Evolutionary conservation across 1,140 invertebrate genomes (phyloP).

Genomic region (Drosophila arawakana): DNA sequence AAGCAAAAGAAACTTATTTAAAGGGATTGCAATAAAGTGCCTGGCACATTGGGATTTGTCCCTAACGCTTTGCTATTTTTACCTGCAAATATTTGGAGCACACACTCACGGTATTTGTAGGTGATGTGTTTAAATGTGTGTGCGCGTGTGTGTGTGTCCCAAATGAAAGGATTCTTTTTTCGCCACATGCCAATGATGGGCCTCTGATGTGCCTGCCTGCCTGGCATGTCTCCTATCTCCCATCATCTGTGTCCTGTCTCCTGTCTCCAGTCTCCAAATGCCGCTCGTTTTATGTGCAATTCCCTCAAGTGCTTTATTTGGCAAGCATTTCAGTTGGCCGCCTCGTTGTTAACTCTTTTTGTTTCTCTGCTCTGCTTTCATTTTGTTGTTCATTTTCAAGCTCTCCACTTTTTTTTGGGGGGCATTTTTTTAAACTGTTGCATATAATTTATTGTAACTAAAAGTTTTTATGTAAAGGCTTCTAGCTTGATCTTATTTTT

Average conservation of each 20-base stretch:
- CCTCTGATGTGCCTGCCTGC: slow-evolving; percentile 26
- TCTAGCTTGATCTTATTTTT: slow-evolving; percentile 28
- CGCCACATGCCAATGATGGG: slow-evolving; percentile 75
- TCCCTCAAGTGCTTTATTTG: slow-evolving; percentile 83
- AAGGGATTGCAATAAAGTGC: slow-evolving; percentile 82
- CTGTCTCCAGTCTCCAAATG: slow-evolving; percentile 34
- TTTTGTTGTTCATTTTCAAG: slow-evolving; percentile 32
- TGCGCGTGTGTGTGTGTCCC: slow-evolving; percentile 30
- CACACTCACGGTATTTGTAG: neutral
- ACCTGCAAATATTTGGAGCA: slow-evolving; percentile 71
- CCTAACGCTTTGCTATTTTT: slow-evolving; percentile 63
- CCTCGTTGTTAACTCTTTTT: slow-evolving; percentile 73
- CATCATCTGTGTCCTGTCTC: slow-evolving; percentile 9
- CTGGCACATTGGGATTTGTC: slow-evolving; percentile 80
- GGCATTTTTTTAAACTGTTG: slow-evolving; percentile 68
- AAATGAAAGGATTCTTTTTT: slow-evolving; percentile 78
- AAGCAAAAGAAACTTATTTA: slow-evolving; percentile 71
- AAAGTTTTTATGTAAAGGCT: slow-evolving; percentile 52
- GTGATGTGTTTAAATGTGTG: no score
- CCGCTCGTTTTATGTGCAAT: slow-evolving; percentile 77
- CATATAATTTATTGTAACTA: slow-evolving; percentile 84
- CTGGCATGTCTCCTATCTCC: slow-evolving; percentile 19
- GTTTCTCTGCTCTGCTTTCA: slow-evolving; percentile 33
- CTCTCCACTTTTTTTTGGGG: slow-evolving; percentile 25
- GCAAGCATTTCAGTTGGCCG: slow-evolving; percentile 54